Base-by-base conservation (phyloP, 2,888 invertebrate species). In the Acanthococcus lagerstroemiae region DNA sequence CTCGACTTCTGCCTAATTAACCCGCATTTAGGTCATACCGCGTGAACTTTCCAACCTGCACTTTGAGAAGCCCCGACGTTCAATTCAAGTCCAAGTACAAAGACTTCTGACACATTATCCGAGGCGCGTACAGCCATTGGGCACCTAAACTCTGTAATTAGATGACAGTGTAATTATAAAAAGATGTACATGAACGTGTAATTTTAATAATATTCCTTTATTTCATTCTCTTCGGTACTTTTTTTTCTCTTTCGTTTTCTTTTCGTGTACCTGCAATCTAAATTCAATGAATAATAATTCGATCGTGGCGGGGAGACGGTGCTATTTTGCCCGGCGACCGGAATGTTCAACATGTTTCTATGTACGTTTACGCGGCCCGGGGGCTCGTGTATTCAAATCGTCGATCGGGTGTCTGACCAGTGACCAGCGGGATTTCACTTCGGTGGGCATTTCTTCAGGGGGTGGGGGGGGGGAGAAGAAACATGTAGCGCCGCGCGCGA, bases 161-260 rank as follows among this genome's bases (percentile, higher is more conserved):
- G 63, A 63, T 63, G 63, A 63, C 63, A 63, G 63, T 54, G 63
- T 63, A 63, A 63, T 63, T 63, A 63, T 63, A 63, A 63, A 63
- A 63, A 50, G 63, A 63, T 52, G 63, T 30, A 63, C 63, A 30
- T 27, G 61, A 37, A 37, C 37, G 37, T 37, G 37, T 37, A 37
- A 37, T 37, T 37, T 37, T 37, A 37, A 37, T 37, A 37, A 37
- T 37, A 37, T 37, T 37, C 37, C n/a, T 37, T 37, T 37, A 37
- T 37, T 37, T 37, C 37, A 37, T 37, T 37, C 37, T 37, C n/a
- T 37, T n/a, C 37, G 37, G 12, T 37, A 9, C 37, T 9, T 37
- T 37, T 37, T 37, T 3, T 3, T 37, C n/a, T 37, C n/a, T 37
- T 37, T 37, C n/a, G 12, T 37, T 37, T 37, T 15, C 37, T 37